Percentiles rank a stretch among this genome's conserved stretches.
phyloP scores from a whole-genome alignment of 2,797 vertebrate genomes.

The Antrozous pallidus region DNA sequence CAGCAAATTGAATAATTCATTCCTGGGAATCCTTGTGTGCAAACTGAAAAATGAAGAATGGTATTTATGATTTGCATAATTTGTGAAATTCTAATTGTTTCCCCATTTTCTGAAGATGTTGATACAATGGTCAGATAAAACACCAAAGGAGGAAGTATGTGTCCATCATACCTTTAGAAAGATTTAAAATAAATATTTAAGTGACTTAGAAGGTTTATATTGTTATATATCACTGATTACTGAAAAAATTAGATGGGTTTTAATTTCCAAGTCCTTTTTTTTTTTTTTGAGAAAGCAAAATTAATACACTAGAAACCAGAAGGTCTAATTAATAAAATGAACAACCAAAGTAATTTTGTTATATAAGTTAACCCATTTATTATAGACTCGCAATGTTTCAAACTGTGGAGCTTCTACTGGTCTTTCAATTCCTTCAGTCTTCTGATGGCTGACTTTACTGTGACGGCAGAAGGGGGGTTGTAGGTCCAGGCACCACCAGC shows the following conservation, averaged over 20 bases:
- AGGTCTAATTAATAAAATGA: slow-evolving; percentile 33
- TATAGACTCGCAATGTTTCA: background rate
- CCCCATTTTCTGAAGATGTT: background rate
- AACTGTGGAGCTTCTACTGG: slow-evolving; percentile 86
- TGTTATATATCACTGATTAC: background rate
- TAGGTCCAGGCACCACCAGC: no score
- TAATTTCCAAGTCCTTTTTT: background rate
- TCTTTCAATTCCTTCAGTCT: slow-evolving; percentile 99
- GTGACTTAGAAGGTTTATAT: background rate
- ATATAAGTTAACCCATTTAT: slow-evolving; percentile 76
- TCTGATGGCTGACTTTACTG: slow-evolving; percentile 98
- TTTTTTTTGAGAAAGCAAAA: background rate
- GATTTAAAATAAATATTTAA: background rate
- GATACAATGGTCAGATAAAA: background rate
- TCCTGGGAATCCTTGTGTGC: background rate
- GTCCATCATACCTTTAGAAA: background rate
- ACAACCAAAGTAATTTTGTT: background rate
- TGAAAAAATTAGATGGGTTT: background rate
- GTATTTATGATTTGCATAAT: background rate
- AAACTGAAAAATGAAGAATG: background rate
- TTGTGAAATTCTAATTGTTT: background rate
- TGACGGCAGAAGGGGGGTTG: slow-evolving; percentile 98
- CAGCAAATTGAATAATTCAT: background rate
- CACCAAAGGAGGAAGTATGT: background rate
- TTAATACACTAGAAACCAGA: no score